A percentile compares a stretch with the other conserved stretches of the same genome.
Evolutionary conservation across 2,113 vertebrate genomes (phyloP).

Genomic region (Brienomyrus brachyistius): DNA sequence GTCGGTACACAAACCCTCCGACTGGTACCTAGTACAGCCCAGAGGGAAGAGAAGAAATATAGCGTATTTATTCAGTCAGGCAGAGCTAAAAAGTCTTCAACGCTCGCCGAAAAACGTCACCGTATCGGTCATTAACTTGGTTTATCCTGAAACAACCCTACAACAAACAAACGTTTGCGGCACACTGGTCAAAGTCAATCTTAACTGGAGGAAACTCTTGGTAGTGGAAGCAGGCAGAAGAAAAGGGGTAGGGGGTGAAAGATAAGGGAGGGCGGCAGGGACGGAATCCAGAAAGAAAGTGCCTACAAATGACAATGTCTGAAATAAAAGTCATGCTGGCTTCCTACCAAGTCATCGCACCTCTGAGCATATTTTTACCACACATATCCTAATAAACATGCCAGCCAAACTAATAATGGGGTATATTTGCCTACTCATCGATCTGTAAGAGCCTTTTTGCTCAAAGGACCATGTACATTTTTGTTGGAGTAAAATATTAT

Average conservation of each 20-base stretch:
- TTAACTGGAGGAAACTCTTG: neutral
- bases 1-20: conserved; percentile 62
- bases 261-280: neutral
- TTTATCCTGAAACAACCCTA: neutral
- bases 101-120: no score
- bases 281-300: neutral
- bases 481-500: neutral
- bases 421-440: neutral
- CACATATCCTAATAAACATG: neutral
- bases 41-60: neutral
- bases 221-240: neutral
- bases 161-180: neutral
- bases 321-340: neutral
- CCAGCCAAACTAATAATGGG: conserved; percentile 3
- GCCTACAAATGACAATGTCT: neutral
- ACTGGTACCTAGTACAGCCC: conserved; percentile 56
- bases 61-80: neutral
- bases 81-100: neutral
- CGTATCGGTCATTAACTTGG: no score
- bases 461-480: neutral
- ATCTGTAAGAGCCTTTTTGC: neutral
- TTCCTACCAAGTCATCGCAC: neutral
- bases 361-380: neutral
- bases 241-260: neutral
- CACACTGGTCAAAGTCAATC: neutral